A percentile compares a stretch with the other conserved stretches of the same genome.
phyloP scores from a whole-genome alignment of 2,888 invertebrate genomes.

The Agriopis marginaria region DNA sequence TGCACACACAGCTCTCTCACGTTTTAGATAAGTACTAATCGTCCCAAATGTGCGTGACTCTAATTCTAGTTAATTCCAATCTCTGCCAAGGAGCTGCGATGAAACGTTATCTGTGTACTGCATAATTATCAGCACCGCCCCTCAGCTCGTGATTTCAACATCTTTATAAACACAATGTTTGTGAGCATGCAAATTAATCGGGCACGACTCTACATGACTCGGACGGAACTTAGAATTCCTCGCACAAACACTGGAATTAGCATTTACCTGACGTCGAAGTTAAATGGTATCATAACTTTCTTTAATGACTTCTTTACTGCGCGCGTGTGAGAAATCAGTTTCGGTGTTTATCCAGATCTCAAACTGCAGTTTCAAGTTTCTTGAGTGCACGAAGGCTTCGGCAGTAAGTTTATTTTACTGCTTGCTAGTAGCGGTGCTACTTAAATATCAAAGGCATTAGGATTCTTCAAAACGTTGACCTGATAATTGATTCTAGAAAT shows the following conservation, averaged over 20 bases:
- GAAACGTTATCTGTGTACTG: slow-evolving; percentile 11
- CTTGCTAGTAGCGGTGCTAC: not conserved
- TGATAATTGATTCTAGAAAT: slow-evolving; percentile 53
- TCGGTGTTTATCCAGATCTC: slow-evolving; percentile 11
- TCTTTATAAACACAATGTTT: slow-evolving; percentile 60
- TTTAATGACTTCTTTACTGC: slow-evolving; percentile 36
- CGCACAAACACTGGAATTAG: slow-evolving; percentile 31
- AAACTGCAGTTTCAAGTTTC: slow-evolving; percentile 10
- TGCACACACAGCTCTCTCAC: slow-evolving; percentile 7
- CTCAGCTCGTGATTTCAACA: slow-evolving; percentile 55
- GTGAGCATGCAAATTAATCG: slow-evolving; percentile 57
- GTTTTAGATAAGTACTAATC: slow-evolving; percentile 1
- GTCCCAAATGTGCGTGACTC: slow-evolving; percentile 1
- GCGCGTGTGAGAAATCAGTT: slow-evolving; percentile 36
- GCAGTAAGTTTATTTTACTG: slow-evolving; percentile 9
- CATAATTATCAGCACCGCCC: slow-evolving; percentile 36
- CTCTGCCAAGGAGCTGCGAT: slow-evolving; percentile 5
- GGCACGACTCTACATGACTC: slow-evolving; percentile 31
- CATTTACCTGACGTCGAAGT: slow-evolving; percentile 34
- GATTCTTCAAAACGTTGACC: slow-evolving; percentile 22
- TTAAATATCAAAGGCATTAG: slow-evolving; percentile 28
- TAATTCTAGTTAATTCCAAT: not conserved
- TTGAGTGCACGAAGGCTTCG: slow-evolving; percentile 4
- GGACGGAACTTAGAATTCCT: slow-evolving; percentile 35
- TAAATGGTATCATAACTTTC: slow-evolving; percentile 39